Base-by-base conservation (phyloP, 2,113 vertebrate genomes). In the Hassar affinis region DNA sequence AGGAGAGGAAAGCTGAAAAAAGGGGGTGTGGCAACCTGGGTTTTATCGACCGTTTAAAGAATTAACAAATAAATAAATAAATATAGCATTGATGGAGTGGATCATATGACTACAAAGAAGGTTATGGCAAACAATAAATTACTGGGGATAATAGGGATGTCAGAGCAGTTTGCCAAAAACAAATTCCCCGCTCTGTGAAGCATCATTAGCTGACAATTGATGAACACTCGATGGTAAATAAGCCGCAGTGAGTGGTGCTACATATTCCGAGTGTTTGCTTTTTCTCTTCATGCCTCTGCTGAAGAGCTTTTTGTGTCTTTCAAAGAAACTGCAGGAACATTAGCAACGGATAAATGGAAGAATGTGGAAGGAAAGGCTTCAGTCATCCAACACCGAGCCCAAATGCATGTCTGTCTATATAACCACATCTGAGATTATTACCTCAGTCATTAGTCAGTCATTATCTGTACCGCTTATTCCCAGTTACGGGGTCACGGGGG, bases 161-260 rank as follows among this genome's bases (percentile, higher is more conserved):
- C 84, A 78, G 61, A 61, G 64, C 84, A 17, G 61, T 80, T 61
- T 78, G 47, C 47, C 84, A 72, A 83, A 78, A 87, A 79, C 80
- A 87, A 87, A 87, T 79, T 61, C 52, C 59, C 57, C 20, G 42
- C 78, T 45, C 61, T 47, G 62, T 78, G 78, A 84, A 77, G 68
- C 74, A 45, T 78, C 79, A 85, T 87, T 85, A 85, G 57, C 84
- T 72, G 74, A 83, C 78, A 77, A 78, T 80, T 85, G 79, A 85
- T 83, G 54, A 69, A 27, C 71, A 76, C 84, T 80, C 68, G 66
- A 87, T 82, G 81, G 79, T 45, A 77, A 84, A 83, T 76, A 78
- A 30, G 61, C 66, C 75, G 66, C n/a, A 14, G 71, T 9, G 25
- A 74, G 45, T 75, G 27, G 15, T 9, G 72, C 72, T 33, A 18